Base-by-base conservation (phyloP, 2,797 vertebrate genomes). In the Tauraco hartlaubi region DNA sequence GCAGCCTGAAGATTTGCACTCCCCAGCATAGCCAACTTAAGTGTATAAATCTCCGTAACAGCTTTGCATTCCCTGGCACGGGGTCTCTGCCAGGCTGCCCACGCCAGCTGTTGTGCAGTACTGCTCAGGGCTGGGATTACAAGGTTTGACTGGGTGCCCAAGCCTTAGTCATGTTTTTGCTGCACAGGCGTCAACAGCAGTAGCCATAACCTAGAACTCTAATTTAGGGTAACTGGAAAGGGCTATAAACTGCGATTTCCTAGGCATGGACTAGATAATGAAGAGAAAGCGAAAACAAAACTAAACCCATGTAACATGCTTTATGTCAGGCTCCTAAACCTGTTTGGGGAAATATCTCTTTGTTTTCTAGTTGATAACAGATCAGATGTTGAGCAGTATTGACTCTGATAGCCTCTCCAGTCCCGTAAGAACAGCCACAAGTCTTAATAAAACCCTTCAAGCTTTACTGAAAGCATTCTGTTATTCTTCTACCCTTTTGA, bases 51-150 rank as follows among this genome's bases (percentile, higher is more conserved):
- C 91, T 75, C 73, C 31, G 0, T 69, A 83, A 68, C 78, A 96
- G 95, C 85, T 91, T 81, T 84, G 91, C 73, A 62, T 88, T 91
- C 76, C 73, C 43, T 82, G 94, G 94, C 96, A 75, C 13, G 2
- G 77, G 69, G 44, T 74, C 54, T 54, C 31, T 88, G 83, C 63
- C 58, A 9, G 62, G 73, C 88, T 89, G 80, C 48, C 81, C 0
- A 0, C 3, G 12, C 79, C 94, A 88, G 86, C 91, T 94, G 80
- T 21, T 66, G 23, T 41, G 67, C 90, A 23, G 83, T 15, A 18
- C 76, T 81, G 35, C 18, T 77, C 15, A 0, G 48, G 74, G 74
- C 81, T 62, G 91, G 87, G 62, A 94, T 94, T 85, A 90, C 58
- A 29, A 2, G 8, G 6, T 54, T 86, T 94, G 94, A 83, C 79